Evolutionary conservation across 2,113 vertebrate species (phyloP).

Genomic region (Paramormyrops kingsleyae): DNA sequence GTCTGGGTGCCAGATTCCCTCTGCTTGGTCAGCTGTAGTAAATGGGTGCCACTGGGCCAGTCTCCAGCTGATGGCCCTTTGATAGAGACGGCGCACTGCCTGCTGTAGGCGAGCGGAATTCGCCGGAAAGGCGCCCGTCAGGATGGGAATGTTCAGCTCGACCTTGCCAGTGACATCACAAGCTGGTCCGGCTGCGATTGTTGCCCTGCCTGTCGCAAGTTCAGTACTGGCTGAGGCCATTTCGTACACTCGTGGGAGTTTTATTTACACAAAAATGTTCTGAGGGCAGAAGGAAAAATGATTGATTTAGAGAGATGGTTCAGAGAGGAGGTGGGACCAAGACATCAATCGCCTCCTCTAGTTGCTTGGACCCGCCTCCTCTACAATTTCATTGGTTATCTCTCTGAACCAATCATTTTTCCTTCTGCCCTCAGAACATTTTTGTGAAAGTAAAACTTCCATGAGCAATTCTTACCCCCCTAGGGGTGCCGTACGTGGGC

Average conservation of each 20-base stretch:
- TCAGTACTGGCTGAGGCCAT: not conserved
- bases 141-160: not conserved
- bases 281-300: not conserved
- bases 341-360: not conserved
- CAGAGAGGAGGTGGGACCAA: not conserved
- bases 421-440: not conserved
- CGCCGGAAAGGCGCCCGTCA: not conserved
- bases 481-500: not conserved
- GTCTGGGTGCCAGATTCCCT: not conserved
- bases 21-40: conserved; percentile 13
- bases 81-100: conserved; percentile 8
- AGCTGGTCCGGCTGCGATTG: not conserved
- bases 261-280: not conserved
- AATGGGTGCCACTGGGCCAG: conserved; percentile 1
- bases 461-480: not conserved
- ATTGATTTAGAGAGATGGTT: not conserved
- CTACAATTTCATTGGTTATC: not conserved
- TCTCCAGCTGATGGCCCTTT: not conserved
- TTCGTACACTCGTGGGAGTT: not conserved
- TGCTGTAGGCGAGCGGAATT: not conserved
- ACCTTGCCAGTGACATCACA: not conserved
- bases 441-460: not conserved
- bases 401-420: not conserved
- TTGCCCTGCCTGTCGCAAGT: not conserved
- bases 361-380: not conserved